These are phyloP conservation scores for Imbricaverruca yamaguchii DNA, from an alignment of 2,888 invertebrate species.

Conservation along the genomic window DNA sequence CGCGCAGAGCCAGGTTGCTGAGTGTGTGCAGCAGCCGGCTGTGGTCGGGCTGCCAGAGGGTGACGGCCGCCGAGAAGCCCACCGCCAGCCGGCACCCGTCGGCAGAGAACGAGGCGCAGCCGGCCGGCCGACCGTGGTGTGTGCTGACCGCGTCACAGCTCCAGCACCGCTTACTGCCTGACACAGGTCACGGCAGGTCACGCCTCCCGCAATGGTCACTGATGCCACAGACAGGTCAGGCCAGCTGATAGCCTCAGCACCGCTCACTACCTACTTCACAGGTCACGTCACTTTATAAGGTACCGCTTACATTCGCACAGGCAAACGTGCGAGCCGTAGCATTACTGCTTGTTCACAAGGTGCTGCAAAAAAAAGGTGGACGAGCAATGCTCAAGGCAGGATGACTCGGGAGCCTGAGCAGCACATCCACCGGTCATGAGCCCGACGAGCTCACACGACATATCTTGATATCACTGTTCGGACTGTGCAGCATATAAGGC, in stretches of 20 bases:
- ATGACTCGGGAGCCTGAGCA: too few relatives aligned
- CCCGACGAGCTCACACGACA: too few relatives aligned
- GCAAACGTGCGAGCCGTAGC: too few relatives aligned
- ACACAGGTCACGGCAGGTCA: constrained; percentile 36
- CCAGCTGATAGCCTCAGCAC: not conserved
- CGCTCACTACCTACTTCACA: not conserved
- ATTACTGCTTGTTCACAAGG: too few relatives aligned
- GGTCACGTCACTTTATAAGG: constrained; percentile 23
- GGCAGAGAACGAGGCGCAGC: constrained; percentile 56
- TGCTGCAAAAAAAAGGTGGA: too few relatives aligned
- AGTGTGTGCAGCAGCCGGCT: not conserved
- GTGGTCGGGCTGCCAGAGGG: constrained; percentile 56
- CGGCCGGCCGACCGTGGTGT: constrained; percentile 53
- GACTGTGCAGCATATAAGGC: too few relatives aligned
- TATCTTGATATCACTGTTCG: too few relatives aligned
- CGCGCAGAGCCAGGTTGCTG: not conserved
- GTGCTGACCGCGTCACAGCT: constrained; percentile 54
- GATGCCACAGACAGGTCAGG: not conserved
- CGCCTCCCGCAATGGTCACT: constrained; percentile 53
- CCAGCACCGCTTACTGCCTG: constrained; percentile 48
- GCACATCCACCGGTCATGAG: too few relatives aligned
- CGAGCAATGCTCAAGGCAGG: too few relatives aligned
- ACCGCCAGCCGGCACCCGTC: constrained; percentile 70
- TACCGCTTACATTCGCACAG: too few relatives aligned
- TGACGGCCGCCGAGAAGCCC: constrained; percentile 57